Evolutionary conservation across 2,797 vertebrate genomes (phyloP), one percentile per base, ranked within the genome.

Genomic region (Silurus lanzhouensis): DNA sequence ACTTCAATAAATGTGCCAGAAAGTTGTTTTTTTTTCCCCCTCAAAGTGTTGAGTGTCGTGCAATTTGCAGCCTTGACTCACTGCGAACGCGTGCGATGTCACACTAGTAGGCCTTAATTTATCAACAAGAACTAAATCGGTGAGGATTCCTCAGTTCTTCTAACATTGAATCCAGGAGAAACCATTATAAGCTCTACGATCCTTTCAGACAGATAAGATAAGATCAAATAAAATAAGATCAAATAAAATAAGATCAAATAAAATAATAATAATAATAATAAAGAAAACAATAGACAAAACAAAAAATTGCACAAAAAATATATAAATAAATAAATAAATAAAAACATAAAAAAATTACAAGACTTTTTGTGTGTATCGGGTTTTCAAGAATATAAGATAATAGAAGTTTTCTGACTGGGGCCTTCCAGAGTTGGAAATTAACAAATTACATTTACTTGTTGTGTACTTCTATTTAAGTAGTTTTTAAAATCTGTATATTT

Each of bases 1-100:
- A 86, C 85, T 81, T 81, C 70, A 88, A 2, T 57, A 64, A 83
- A 84, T 61, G 68, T 77, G 66, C 64, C 63, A 83, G 70, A 83
- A 68, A 88, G 75, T 86, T 80, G 79, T 9, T 52, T 52, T 52
- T 52, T 52, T 52, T 52, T 1, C 8, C 0, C 48, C 8, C 48
- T 68, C 75, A 83, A 83, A 72, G 55, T 83, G 81, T 82, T 60
- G 67, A 58, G 31, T 82, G 81, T 60, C 31, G 7, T 83, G 55
- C 81, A 77, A 67, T 84, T 66, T 68, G 52, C 72, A 75, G 71
- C 74, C 74, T 68, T 31, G 78, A n/a, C 63, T 86, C 72, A 31
- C 38, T 52, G 60, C 38, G 27, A 82, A 82, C 22, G 27, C 25
- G 64, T 66, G 15, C 10, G 3, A 25, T 78, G 67, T 85, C 84